Evolutionary conservation across 2,113 vertebrate genomes (phyloP), one percentile per base, ranked within the genome.

Genomic region (Hemichromis elongatus): DNA sequence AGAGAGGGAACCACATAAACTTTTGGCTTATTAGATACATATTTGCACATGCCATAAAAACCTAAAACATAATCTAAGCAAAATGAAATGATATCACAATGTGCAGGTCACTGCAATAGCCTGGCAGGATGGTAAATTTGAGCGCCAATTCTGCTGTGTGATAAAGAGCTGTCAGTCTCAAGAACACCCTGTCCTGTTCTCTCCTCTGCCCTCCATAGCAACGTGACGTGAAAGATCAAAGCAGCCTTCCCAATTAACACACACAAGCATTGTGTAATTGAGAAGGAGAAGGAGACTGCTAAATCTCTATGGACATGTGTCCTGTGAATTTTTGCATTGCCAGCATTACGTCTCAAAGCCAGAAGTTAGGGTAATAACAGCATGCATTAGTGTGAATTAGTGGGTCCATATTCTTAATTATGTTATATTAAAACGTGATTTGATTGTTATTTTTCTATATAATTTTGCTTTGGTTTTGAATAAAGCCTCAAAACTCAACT

Each of bases 171-270:
- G 33, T 77, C 82, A 59, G 84, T 79, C 57, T 89, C 54, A 66
- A 68, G 91, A 87, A 91, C 91, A 89, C 81, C 26, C 52, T 86
- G 89, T 88, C 81, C 88, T 86, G 89, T 89, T 82, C 79, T 86
- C 66, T 89, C 77, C 80, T 50, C 66, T 73, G 79, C 45, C 56
- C 82, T 87, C 52, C 91, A 86, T 88, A 55, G 90, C 89, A 92
- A 92, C 88, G 35, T 90, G 87, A 92, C 7, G 61, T 21, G 21
- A 75, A 86, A 68, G 83, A 82, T 91, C 84, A 88, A 90, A 86
- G 87, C 87, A 90, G 80, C 56, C 63, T 75, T 86, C 50, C 18
- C 77, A 84, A 87, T 92, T 88, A 90, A 90, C 84, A 80, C 54
- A 56, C 78, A 55, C 70, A 56, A 53, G 18, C 26, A 77, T 1